Conservation (phyloP, 2,797 vertebrate genomes). For the Percopsis omiscomaycus region DNA sequence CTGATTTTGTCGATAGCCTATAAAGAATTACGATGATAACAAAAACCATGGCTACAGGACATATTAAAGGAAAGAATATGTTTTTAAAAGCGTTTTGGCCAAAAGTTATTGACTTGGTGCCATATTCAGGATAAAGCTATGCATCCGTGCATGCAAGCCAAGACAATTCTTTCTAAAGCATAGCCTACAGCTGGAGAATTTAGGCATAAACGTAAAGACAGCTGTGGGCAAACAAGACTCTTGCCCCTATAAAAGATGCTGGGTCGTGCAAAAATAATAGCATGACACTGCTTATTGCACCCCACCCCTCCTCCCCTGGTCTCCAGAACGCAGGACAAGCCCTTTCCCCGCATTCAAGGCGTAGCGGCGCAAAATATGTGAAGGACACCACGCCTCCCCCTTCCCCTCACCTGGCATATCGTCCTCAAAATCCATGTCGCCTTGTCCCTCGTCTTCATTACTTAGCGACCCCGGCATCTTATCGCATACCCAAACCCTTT, state of each 20-base stretch:
- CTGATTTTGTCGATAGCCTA: no score
- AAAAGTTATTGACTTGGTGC: no score
- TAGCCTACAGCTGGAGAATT: constrained; percentile 32
- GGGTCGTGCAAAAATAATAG: constrained; percentile 63
- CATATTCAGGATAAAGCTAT: no score
- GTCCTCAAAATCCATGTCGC: constrained; percentile 90
- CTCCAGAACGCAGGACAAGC: constrained; percentile 75
- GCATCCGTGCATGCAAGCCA: no score
- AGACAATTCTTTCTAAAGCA: constrained; percentile 28
- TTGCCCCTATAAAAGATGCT: constrained; percentile 54
- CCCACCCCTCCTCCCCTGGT: constrained; percentile 61
- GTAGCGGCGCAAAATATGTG: constrained; percentile 74
- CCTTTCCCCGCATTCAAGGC: constrained; percentile 82
- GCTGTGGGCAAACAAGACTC: constrained; percentile 37
- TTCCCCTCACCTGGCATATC: constrained; percentile 89
- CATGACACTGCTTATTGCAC: constrained; percentile 72
- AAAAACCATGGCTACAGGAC: no score
- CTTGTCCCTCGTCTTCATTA: constrained; percentile 90
- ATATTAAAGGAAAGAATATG: no score
- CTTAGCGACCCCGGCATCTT: constrained; percentile 93
- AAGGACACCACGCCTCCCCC: constrained; percentile 72
- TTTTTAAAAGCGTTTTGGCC: no score
- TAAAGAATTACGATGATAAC: no score
- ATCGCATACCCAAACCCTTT: constrained; percentile 58
- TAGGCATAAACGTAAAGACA: constrained; percentile 36